Base-by-base conservation (phyloP, 1,140 invertebrate species). In the Panulirus ornatus region DNA sequence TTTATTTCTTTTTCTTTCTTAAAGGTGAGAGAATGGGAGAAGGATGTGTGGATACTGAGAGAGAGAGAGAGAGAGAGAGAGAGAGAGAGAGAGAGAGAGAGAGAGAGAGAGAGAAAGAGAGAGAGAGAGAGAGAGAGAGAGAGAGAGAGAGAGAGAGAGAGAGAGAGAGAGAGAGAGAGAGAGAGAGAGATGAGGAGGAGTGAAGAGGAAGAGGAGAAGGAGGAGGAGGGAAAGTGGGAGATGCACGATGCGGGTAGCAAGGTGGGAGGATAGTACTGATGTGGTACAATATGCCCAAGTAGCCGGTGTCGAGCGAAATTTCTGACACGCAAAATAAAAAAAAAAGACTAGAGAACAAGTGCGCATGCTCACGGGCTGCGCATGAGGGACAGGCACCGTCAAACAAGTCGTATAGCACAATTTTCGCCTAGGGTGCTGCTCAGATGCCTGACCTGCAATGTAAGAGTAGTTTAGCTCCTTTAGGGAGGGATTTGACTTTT, bases 101-200 rank as follows among this genome's bases (percentile, higher is more conserved):
- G 71, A 75, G 71, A 75, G 71, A 75, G 71, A 75, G 71, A 75
- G 71, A 75, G 71, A 75, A 34, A 75, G 30, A 75, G 71, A 75
- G 71, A 75, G 71, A 75, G 71, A 75, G 71, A 75, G 40, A 51
- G 47, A 47, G 47, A 81, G 47, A 76, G 73, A 40, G 14, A 76
- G 38, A 76, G 38, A 40, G 38, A 76, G 73, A 40, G 73, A 76
- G 6, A 40, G 38, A 40, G 38, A 76, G 73, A 40, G 38, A 76
- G 38, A 40, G 14, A 40, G 38, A 76, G 73, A 40, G 38, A 76
- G 38, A 40, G 14, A 34, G 38, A 76, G 73, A 34, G 73, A 40
- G 30, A 30, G 70, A 30, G 30, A 30, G 70, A 27, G 70, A 27
- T 8, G 30, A 30, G 70, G 30, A 34, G 30, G 70, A 27, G 70